phyloP scores from a whole-genome alignment of 2,888 invertebrate species.

The Andrena trimmerana region DNA sequence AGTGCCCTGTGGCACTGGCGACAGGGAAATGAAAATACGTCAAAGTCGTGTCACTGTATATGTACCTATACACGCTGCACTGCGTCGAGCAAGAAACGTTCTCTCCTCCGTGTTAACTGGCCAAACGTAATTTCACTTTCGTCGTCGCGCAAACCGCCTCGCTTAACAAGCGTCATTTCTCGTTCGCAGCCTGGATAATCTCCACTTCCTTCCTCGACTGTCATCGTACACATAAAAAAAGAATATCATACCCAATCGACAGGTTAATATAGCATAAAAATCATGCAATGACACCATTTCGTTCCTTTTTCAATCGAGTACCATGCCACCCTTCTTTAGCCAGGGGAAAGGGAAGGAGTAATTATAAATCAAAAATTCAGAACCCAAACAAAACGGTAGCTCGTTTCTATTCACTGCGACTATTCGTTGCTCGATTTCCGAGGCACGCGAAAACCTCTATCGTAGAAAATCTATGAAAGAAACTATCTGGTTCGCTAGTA shows the following conservation, averaged over 20 bases:
- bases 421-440: not conserved
- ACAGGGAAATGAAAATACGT: constrained; percentile 32
- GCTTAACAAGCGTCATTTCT: constrained; percentile 19
- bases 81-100: constrained; percentile 25
- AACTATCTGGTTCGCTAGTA: no score
- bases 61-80: not conserved
- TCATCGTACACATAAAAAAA: not conserved
- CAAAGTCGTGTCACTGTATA: not conserved
- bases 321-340: constrained; percentile 1
- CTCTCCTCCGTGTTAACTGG: constrained; percentile 18
- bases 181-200: not conserved
- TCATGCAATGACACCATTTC: not conserved
- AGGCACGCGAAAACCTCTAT: not conserved
- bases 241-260: constrained; percentile 13
- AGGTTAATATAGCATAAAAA: constrained; percentile 9
- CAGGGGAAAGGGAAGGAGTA: not conserved
- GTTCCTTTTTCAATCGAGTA: not conserved
- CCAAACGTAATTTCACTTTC: constrained; percentile 40
- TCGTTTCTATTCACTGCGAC: not conserved
- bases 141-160: constrained; percentile 11
- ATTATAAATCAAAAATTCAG: not conserved
- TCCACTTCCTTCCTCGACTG: constrained; percentile 13
- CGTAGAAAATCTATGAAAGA: constrained; percentile 8
- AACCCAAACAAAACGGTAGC: not conserved
- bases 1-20: constrained; percentile 44